These are phyloP conservation scores for Poecile montanus DNA, from an alignment of 2,797 vertebrate species.

Conservation along the genomic window DNA sequence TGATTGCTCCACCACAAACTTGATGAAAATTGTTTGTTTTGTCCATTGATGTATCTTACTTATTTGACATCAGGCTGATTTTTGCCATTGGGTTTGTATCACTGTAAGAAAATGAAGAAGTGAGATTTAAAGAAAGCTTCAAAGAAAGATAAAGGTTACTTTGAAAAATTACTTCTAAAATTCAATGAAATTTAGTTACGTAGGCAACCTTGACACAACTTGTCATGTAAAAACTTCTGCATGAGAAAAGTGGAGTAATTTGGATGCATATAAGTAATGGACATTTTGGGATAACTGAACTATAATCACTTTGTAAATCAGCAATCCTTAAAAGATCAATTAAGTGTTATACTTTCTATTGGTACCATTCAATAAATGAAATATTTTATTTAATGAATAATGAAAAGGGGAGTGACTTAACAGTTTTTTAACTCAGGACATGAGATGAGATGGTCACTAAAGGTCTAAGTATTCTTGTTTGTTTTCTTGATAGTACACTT, in stretches of 20 bases:
- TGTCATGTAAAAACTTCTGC: background rate
- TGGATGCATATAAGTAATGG: background rate
- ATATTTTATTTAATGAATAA: background rate
- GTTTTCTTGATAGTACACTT: background rate
- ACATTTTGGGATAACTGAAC: background rate
- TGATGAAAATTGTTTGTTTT: background rate
- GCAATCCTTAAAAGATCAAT: background rate
- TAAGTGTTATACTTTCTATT: background rate
- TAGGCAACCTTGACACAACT: background rate
- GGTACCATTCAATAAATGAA: background rate
- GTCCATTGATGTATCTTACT: background rate
- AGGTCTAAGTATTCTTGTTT: background rate
- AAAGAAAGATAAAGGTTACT: background rate
- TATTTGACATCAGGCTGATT: background rate
- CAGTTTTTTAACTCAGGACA: fast-evolving
- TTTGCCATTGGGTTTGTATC: background rate
- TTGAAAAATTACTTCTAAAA: background rate
- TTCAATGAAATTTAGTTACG: background rate
- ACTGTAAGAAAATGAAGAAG: background rate
- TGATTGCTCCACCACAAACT: background rate
- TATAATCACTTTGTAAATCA: background rate
- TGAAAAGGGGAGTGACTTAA: background rate
- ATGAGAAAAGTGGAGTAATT: background rate
- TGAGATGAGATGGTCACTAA: background rate
- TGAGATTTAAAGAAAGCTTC: background rate